Conservation (phyloP, 2,113 vertebrate genomes). For the Corythornis vintsioides region DNA sequence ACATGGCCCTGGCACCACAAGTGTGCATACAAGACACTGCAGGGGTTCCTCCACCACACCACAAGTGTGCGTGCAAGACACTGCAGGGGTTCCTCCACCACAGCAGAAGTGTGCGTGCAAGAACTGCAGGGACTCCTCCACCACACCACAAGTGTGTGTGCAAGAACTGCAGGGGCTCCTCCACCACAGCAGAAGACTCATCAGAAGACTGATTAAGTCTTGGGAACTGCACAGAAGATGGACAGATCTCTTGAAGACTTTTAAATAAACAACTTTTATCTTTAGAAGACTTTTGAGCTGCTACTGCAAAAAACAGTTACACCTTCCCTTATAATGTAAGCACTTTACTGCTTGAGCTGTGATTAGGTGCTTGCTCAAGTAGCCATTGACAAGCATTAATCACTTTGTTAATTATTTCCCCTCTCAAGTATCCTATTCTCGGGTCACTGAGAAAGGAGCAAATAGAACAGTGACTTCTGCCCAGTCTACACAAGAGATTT, state of each 20-base stretch:
- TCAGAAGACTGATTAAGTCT: not conserved
- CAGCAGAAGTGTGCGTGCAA: rapidly evolving
- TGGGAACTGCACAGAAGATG: not conserved
- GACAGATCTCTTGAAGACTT: not conserved
- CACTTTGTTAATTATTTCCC: not conserved
- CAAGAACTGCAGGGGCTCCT: rapidly evolving
- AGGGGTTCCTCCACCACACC: not conserved
- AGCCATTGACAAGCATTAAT: not conserved
- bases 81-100: not conserved
- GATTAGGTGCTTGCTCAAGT: not conserved
- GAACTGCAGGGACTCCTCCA: not conserved
- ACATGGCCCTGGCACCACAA: not conserved
- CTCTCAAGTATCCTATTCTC: not conserved
- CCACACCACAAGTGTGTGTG: not conserved
- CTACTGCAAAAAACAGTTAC: not conserved
- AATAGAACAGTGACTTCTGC: not conserved
- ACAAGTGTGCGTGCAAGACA: rapidly evolving
- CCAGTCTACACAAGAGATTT: not conserved
- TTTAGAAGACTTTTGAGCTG: not conserved
- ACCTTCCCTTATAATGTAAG: not conserved
- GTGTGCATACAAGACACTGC: rapidly evolving
- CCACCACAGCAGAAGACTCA: no score
- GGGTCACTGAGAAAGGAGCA: not conserved
- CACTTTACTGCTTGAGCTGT: not conserved
- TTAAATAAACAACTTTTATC: not conserved